Base-by-base conservation (phyloP, 1,140 invertebrate genomes). In the Hestina assimilis region DNA sequence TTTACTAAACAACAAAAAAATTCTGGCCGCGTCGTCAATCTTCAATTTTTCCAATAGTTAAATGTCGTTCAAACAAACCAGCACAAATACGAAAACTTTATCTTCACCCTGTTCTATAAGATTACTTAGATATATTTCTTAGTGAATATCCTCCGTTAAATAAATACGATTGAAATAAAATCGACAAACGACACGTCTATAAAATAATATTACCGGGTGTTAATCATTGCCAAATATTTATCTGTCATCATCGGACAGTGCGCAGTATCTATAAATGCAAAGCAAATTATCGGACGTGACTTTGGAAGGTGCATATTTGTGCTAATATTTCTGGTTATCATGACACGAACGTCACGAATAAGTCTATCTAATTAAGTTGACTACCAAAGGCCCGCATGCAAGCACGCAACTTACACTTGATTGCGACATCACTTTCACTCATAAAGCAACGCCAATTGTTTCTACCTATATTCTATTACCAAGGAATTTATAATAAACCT, bases 401-500 rank as follows among this genome's bases (percentile, higher is more conserved):
- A 72, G 56, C 66, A 68, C 52, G 60, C 42, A 53, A 54, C 58
- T 61, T 65, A 48, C 61, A 56, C 38, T 29, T 43, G 47, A 58
- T 83, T 79, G 75, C 78, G 73, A 83, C 72, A 80, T 80, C 66
- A 80, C 81, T 84, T 84, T 84, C 81, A 74, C 75, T 70, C 52
- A 63, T 47, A 65, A 67, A 63, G 47, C 66, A 58, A 33, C 63
- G 58, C 55, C 59, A 63, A 59, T 60, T 57, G 40, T 53, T 61
- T 57, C 60, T 47, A 61, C 63, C 50, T 63, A 63, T 43, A 40
- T 19, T 38, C 33, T 38, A 47, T 43, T 48, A 31, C 54, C 33
- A 17, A 38, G 48, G 45, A 38, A 45, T 55, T 33, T 38, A 55
- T 35, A 21, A 41, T 11, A n/a, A 21, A 35, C 38, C 23, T 42